These are phyloP conservation scores for Desmodus rotundus DNA, from an alignment of 2,113 vertebrate genomes.

Conservation along the genomic window DNA sequence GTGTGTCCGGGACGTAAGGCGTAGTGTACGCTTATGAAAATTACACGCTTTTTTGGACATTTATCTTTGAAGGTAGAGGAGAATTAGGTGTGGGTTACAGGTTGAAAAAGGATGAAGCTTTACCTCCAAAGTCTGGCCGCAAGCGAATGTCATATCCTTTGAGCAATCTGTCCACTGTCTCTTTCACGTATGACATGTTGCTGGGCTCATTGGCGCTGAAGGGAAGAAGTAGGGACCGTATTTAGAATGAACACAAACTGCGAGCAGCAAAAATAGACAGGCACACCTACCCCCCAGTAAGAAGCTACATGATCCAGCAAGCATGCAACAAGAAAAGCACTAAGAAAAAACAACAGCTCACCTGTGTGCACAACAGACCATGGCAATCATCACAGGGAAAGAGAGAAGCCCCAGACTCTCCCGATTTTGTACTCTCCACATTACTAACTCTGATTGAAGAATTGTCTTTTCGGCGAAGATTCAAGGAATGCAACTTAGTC, in stretches of 20 bases:
- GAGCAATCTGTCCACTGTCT: constrained; percentile 90
- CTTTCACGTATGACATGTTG: constrained; percentile 93
- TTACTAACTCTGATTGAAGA: constrained; percentile 79
- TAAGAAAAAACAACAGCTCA: constrained; percentile 77
- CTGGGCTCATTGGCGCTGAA: constrained; percentile 86
- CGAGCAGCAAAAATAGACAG: constrained; percentile 46
- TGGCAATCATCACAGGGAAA: constrained; percentile 82
- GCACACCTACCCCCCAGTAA: constrained; percentile 39
- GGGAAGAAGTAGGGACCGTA: constrained; percentile 64
- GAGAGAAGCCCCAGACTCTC: constrained; percentile 79
- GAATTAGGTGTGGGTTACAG: constrained; percentile 45
- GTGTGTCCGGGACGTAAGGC: background rate
- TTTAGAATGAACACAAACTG: constrained; percentile 43
- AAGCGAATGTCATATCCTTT: constrained; percentile 92
- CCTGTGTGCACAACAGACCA: constrained; percentile 88
- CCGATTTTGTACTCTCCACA: constrained; percentile 81
- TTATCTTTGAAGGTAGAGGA: constrained; percentile 5
- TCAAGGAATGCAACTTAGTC: constrained; percentile 82
- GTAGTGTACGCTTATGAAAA: background rate
- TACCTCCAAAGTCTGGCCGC: constrained; percentile 92
- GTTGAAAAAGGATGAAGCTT: constrained; percentile 68
- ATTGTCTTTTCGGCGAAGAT: constrained; percentile 77
- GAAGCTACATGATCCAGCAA: constrained; percentile 28
- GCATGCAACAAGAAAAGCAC: background rate
- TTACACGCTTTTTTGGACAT: background rate